Evolutionary conservation across 1,140 invertebrate species (phyloP).

Genomic region (Drusus annulatus): DNA sequence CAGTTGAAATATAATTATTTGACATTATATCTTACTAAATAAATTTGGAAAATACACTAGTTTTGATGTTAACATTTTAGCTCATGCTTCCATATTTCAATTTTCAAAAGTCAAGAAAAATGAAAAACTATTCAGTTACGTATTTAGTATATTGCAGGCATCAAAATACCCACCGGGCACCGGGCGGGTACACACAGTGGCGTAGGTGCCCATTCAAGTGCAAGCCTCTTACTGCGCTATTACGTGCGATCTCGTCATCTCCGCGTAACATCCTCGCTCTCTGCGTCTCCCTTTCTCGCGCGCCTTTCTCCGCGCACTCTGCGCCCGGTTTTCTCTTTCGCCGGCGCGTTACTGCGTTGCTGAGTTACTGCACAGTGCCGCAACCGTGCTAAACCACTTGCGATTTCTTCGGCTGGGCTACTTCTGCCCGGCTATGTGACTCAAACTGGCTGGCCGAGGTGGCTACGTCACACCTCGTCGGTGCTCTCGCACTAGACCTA

Average conservation of each 20-base stretch:
- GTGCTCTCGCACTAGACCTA: too few species aligned
- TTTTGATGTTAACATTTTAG: too few species aligned
- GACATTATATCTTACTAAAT: too few species aligned
- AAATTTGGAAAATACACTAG: too few species aligned
- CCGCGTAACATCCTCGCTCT: not conserved
- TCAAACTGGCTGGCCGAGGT: not conserved
- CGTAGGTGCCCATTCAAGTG: too few species aligned
- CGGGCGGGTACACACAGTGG: too few species aligned
- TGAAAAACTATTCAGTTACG: too few species aligned
- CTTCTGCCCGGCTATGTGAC: slow-evolving; percentile 21
- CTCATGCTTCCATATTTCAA: too few species aligned
- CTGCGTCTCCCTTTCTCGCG: not conserved
- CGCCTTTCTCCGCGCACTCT: not conserved
- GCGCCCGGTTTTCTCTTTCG: slow-evolving; percentile 49
- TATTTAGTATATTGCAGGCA: too few species aligned
- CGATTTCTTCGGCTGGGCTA: slow-evolving; percentile 34
- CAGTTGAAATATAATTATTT: too few species aligned
- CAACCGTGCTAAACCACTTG: slow-evolving; percentile 23
- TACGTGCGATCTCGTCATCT: slow-evolving; percentile 10
- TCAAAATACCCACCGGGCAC: too few species aligned
- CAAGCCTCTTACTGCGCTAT: not conserved
- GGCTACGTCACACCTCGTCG: not conserved
- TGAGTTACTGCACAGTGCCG: not conserved
- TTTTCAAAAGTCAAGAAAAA: too few species aligned
- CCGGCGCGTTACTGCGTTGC: slow-evolving; percentile 39